These are phyloP conservation scores for Archaeoteleia sp. DNA, from an alignment of 2,888 invertebrate genomes.

Conservation along the genomic window DNA sequence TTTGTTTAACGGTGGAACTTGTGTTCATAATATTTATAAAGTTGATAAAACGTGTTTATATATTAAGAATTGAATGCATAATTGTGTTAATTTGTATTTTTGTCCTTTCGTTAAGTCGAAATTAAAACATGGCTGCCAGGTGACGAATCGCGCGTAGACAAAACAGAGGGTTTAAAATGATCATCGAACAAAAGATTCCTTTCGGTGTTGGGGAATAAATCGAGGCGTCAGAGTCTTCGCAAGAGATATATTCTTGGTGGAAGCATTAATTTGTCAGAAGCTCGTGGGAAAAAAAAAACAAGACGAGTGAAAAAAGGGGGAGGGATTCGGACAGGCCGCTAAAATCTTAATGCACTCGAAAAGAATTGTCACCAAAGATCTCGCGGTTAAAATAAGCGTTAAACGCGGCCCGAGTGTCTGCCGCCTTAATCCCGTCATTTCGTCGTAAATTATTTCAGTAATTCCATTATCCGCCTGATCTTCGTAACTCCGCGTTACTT, in stretches of 20 bases:
- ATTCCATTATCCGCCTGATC: slow-evolving; percentile 52
- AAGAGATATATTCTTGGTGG: slow-evolving; percentile 37
- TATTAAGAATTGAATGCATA: too few species aligned
- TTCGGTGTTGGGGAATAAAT: slow-evolving; percentile 35
- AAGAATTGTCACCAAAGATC: slow-evolving; percentile 50
- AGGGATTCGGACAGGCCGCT: slow-evolving; percentile 46
- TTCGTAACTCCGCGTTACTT: slow-evolving; percentile 28
- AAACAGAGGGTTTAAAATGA: slow-evolving; percentile 25
- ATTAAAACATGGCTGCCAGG: too few species aligned
- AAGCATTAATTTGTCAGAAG: slow-evolving; percentile 52
- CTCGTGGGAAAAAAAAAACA: slow-evolving; percentile 25
- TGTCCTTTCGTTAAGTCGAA: too few species aligned
- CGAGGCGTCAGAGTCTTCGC: slow-evolving; percentile 41
- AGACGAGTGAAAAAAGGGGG: slow-evolving; percentile 19
- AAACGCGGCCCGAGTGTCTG: slow-evolving; percentile 48
- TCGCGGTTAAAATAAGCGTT: slow-evolving; percentile 53
- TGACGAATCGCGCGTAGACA: too few species aligned
- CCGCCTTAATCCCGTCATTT: slow-evolving; percentile 49
- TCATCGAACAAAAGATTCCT: slow-evolving; percentile 42
- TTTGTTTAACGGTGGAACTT: too few species aligned
- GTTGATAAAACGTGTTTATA: too few species aligned
- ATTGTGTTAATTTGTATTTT: too few species aligned
- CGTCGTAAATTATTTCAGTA: slow-evolving; percentile 53
- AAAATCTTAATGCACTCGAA: slow-evolving; percentile 55
- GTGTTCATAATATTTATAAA: too few species aligned